Conservation (phyloP, 2,888 invertebrate genomes). For the Sphecodes monilicornis region DNA sequence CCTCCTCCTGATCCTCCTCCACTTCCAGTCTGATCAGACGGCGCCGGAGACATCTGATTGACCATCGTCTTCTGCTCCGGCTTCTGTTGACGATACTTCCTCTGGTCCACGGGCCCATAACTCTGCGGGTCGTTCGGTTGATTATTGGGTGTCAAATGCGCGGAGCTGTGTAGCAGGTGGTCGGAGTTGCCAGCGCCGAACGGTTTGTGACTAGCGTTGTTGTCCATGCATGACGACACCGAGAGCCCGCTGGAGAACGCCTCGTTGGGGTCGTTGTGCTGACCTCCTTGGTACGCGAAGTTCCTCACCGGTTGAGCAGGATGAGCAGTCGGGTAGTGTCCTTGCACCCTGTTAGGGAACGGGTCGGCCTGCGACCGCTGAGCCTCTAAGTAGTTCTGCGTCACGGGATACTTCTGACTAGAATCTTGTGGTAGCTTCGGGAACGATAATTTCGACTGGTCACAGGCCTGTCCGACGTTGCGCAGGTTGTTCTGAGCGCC, state of each 20-base stretch:
- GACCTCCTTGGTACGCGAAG: conserved; percentile 62
- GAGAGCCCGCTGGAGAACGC: conserved; percentile 53
- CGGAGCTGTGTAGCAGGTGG: conserved; percentile 59
- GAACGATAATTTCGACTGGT: conserved; percentile 69
- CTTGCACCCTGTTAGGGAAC: conserved; percentile 62
- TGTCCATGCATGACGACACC: conserved; percentile 56
- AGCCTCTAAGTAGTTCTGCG: conserved; percentile 71
- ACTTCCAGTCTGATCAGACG: conserved; percentile 69
- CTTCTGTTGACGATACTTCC: conserved; percentile 66
- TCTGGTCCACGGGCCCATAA: conserved; percentile 61
- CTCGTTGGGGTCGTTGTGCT: conserved; percentile 53
- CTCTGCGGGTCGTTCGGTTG: conserved; percentile 60
- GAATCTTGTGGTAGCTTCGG: conserved; percentile 66
- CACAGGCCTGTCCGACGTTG: conserved; percentile 62
- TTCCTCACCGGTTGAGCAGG: conserved; percentile 56
- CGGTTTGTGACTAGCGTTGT: conserved; percentile 63
- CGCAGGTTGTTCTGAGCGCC: conserved; percentile 63
- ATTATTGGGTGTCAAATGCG: conserved; percentile 60
- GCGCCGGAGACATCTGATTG: conserved; percentile 65
- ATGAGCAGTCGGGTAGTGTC: conserved; percentile 67
- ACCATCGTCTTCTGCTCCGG: conserved; percentile 66
- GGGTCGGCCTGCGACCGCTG: conserved; percentile 72
- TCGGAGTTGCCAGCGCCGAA: conserved; percentile 59
- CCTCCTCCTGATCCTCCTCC: conserved; percentile 53
- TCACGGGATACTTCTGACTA: conserved; percentile 70